Percentiles rank a stretch among this genome's conserved stretches.
These are phyloP conservation scores for Otis tarda DNA, from an alignment of 2,113 vertebrate species.

Conservation along the genomic window DNA sequence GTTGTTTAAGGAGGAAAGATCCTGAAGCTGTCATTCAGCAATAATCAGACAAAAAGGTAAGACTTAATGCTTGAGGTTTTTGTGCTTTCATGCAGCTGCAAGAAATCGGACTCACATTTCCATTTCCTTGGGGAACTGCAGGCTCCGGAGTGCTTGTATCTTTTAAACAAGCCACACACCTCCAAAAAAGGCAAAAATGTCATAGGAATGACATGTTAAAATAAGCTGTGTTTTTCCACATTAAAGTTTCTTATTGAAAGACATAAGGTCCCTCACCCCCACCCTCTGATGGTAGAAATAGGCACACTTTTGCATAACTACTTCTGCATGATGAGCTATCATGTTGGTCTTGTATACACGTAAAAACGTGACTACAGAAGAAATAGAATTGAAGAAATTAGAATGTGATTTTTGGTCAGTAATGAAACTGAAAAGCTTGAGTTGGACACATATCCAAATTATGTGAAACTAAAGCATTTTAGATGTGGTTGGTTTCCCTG, in stretches of 20 bases:
- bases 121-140: conserved; percentile 32
- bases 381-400: neutral
- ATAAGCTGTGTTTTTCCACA: conserved; percentile 1
- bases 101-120: neutral
- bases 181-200: conserved; percentile 58
- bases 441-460: neutral
- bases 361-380: neutral
- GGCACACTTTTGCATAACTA: neutral
- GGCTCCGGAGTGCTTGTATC: neutral
- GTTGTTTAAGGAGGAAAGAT: neutral
- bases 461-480: neutral
- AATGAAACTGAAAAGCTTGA: neutral
- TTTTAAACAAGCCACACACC: neutral
- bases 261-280: neutral
- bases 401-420: neutral
- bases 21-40: neutral
- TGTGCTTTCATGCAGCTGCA: neutral
- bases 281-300: neutral
- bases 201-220: conserved; percentile 41
- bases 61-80: neutral
- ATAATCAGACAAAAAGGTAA: neutral
- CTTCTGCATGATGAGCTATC: neutral
- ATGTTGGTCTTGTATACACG: neutral
- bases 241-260: neutral
- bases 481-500: neutral